A percentile compares a stretch with the other conserved stretches of the same genome.
These are phyloP conservation scores for Cephonodes hylas DNA, from an alignment of 2,888 invertebrate species.

Conservation along the genomic window DNA sequence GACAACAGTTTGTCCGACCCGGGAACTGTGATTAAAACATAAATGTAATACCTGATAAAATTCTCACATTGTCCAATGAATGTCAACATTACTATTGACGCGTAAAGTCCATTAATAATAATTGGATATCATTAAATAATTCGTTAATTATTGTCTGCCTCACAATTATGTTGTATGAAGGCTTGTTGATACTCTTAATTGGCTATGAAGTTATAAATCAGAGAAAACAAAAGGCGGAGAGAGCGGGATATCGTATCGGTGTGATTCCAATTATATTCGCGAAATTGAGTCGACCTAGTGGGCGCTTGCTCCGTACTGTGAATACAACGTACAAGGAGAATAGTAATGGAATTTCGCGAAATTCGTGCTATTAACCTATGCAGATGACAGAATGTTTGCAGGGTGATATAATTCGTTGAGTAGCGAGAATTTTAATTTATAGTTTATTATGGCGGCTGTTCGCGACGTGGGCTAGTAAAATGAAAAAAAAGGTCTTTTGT, in stretches of 20 bases:
- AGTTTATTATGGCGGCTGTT: too few relatives aligned
- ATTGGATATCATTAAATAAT: background rate
- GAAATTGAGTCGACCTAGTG: slow-evolving; percentile 54
- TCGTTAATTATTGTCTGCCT: background rate
- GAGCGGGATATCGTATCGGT: slow-evolving; percentile 48
- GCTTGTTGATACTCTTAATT: slow-evolving; percentile 57
- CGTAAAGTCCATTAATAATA: background rate
- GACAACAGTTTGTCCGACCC: too few relatives aligned
- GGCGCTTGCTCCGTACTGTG: slow-evolving; percentile 25
- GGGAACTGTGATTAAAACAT: too few relatives aligned
- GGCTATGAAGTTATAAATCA: slow-evolving; percentile 63
- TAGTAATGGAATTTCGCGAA: background rate
- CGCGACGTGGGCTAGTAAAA: too few relatives aligned
- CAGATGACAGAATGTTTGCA: too few relatives aligned
- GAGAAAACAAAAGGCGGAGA: slow-evolving; percentile 61
- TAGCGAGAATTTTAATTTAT: too few relatives aligned
- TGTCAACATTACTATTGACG: background rate
- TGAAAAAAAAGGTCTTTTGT: too few relatives aligned
- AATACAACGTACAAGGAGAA: slow-evolving; percentile 8
- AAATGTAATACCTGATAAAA: too few relatives aligned
- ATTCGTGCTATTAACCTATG: too few relatives aligned
- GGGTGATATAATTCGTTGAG: too few relatives aligned
- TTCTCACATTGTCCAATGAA: background rate
- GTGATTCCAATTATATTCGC: slow-evolving; percentile 69
- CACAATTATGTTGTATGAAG: slow-evolving; percentile 34